A percentile compares a stretch with the other conserved stretches of the same genome.
phyloP scores from a whole-genome alignment of 2,888 invertebrate genomes.

The Campaea margaritaria region DNA sequence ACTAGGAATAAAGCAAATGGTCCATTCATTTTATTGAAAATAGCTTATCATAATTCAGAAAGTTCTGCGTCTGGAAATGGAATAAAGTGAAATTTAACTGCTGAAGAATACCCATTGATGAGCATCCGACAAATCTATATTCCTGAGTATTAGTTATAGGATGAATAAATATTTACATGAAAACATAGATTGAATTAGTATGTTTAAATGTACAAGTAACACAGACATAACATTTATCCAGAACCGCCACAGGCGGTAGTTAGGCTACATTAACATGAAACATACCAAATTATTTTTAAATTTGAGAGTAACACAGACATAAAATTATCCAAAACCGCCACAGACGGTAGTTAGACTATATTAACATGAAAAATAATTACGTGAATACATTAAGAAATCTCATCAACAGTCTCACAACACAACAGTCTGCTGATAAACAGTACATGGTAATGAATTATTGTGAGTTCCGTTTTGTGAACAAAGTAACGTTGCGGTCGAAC shows the following conservation, averaged over 20 bases:
- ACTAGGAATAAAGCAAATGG: no score
- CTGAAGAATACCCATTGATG: no score
- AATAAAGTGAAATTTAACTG: no score
- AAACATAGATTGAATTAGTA: neutral
- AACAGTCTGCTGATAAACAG: conserved; percentile 15
- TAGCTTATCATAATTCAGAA: no score
- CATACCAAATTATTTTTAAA: no score
- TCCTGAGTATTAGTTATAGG: no score
- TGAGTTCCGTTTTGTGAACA: conserved; percentile 32
- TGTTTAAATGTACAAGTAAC: neutral
- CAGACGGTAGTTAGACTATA: neutral
- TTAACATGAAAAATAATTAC: conserved; percentile 8
- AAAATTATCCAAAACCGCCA: neutral
- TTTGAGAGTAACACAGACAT: neutral
- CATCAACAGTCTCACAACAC: no score
- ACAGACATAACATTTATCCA: neutral
- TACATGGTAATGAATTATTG: conserved; percentile 26
- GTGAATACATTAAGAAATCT: conserved; percentile 25
- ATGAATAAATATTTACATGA: no score
- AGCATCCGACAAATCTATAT: no score
- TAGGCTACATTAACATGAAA: conserved; percentile 1
- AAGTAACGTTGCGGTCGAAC: conserved; percentile 11
- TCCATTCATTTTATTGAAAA: no score
- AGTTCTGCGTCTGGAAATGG: no score
- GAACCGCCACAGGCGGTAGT: neutral